Conservation (phyloP, 2,888 invertebrate genomes). For the Serripes groenlandicus region DNA sequence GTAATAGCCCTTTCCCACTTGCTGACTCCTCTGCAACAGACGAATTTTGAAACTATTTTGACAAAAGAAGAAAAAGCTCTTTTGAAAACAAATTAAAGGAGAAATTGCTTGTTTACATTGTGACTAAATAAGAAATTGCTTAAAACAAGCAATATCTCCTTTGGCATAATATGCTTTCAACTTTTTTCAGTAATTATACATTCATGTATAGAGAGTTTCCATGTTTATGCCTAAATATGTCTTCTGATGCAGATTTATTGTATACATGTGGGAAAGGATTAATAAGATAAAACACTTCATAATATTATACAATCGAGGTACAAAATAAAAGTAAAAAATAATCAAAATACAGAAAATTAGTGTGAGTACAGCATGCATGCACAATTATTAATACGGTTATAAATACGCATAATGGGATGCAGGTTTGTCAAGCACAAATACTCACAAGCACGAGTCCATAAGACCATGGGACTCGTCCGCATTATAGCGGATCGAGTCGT, state of each 20-base stretch:
- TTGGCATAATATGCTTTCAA: no score
- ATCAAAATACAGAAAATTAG: not conserved
- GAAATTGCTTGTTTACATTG: no score
- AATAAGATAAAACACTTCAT: not conserved
- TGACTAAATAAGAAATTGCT: no score
- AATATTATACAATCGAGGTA: not conserved
- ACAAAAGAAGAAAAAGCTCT: not conserved
- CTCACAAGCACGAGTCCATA: conserved; percentile 85
- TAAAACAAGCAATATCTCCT: no score
- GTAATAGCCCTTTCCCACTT: no score
- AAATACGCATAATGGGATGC: conserved; percentile 15
- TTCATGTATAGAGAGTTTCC: no score
- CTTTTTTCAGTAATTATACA: no score
- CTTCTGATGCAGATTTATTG: no score
- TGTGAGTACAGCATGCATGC: conserved; percentile 14
- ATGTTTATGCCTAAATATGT: no score
- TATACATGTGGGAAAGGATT: not conserved
- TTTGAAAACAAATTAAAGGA: no score
- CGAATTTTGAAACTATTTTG: not conserved
- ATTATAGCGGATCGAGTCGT: conserved; percentile 70
- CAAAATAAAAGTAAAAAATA: not conserved
- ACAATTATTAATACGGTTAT: conserved; percentile 21
- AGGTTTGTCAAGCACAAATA: conserved; percentile 65
- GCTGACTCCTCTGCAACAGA: not conserved
- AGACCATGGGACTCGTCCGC: conserved; percentile 81